Conservation (phyloP, 2,888 invertebrate genomes). For the Lissonota sp. region DNA sequence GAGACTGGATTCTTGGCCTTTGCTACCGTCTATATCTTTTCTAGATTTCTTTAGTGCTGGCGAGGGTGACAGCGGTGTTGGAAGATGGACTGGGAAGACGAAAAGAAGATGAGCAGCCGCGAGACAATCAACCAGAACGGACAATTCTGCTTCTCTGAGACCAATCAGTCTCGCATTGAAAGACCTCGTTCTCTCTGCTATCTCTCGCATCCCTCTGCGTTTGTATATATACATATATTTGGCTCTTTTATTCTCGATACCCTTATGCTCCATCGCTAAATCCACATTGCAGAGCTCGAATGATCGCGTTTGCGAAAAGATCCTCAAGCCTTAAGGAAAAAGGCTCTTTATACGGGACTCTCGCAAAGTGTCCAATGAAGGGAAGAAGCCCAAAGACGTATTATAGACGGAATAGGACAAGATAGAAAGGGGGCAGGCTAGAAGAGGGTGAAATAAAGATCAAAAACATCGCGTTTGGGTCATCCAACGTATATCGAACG, state of each 20-base stretch:
- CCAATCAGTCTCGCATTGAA: slow-evolving; percentile 75
- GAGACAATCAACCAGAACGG: slow-evolving; percentile 70
- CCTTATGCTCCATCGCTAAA: slow-evolving; percentile 6
- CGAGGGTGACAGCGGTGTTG: background rate
- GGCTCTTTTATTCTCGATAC: slow-evolving; percentile 11
- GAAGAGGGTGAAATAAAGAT: background rate
- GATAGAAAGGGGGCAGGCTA: background rate
- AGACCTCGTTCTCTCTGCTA: slow-evolving; percentile 38
- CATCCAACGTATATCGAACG: background rate
- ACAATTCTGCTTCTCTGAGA: slow-evolving; percentile 69
- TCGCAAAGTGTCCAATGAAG: background rate
- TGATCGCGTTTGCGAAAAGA: slow-evolving; percentile 5
- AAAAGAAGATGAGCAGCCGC: slow-evolving; percentile 4
- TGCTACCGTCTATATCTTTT: slow-evolving; percentile 58
- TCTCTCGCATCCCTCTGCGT: background rate
- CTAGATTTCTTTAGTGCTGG: slow-evolving; percentile 65
- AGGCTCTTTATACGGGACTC: background rate
- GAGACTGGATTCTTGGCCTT: slow-evolving; percentile 44
- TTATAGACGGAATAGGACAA: background rate
- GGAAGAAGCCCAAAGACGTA: background rate
- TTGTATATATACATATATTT: slow-evolving; percentile 2
- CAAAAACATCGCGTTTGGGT: background rate
- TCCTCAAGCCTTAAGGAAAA: slow-evolving; percentile 9
- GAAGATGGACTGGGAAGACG: background rate
- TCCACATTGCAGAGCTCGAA: background rate